Percentiles rank a stretch among this genome's conserved stretches.
phyloP scores from a whole-genome alignment of 2,888 invertebrate genomes.

The Tromatobia lineatoria region DNA sequence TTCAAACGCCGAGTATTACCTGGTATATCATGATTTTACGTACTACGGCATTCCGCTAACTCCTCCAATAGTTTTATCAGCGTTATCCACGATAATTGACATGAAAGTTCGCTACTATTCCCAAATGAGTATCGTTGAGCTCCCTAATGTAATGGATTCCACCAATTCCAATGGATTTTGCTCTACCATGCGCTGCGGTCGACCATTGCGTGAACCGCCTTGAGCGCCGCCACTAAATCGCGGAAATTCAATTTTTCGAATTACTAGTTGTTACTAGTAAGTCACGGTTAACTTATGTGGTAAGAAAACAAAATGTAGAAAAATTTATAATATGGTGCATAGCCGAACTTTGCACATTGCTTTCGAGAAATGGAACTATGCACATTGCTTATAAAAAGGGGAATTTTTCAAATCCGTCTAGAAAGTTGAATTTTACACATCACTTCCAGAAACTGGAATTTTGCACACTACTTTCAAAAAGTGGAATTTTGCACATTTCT shows the following conservation, averaged over 20 bases:
- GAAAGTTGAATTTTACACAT: no score
- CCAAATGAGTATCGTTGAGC: slow-evolving; percentile 43
- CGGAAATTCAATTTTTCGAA: neutral
- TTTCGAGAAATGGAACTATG: no score
- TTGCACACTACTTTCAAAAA: no score
- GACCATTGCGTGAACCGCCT: neutral
- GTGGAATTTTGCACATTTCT: no score
- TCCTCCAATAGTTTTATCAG: slow-evolving; percentile 7
- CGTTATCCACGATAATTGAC: slow-evolving; percentile 6
- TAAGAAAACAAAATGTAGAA: no score
- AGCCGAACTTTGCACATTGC: no score
- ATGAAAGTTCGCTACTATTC: slow-evolving; percentile 17
- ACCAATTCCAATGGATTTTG: slow-evolving; percentile 37
- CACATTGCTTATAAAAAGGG: no score
- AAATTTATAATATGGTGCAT: no score
- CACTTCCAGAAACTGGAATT: no score
- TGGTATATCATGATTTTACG: slow-evolving; percentile 60
- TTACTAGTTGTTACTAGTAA: neutral
- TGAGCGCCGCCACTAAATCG: neutral
- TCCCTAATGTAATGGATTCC: slow-evolving; percentile 54
- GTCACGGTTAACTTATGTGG: no score
- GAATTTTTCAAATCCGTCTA: no score
- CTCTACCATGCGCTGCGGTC: slow-evolving; percentile 14
- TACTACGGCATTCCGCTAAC: slow-evolving; percentile 52
- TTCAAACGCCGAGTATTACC: slow-evolving; percentile 51